phyloP scores from a whole-genome alignment of 2,113 vertebrate genomes.

The Loxodonta africana region DNA sequence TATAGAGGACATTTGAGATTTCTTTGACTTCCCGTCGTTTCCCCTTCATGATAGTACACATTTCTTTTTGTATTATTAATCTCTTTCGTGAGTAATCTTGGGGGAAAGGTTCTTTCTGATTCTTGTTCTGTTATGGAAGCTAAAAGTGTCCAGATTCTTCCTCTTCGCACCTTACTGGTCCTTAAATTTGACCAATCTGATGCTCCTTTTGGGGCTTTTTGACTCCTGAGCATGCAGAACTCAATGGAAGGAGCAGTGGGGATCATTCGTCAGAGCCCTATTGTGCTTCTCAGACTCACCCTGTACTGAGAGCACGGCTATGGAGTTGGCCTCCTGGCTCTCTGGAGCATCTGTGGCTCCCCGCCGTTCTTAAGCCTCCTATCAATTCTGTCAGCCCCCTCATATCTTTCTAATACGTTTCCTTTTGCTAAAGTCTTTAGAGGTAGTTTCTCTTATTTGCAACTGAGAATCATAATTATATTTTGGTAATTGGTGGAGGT shows the following conservation, averaged over 20 bases:
- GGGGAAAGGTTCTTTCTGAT: conserved; percentile 12
- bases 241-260: not conserved
- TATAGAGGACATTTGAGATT: not conserved
- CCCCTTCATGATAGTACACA: not conserved
- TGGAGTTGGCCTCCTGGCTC: not conserved
- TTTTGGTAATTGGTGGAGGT: conserved; percentile 6
- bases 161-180: not conserved
- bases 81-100: not conserved
- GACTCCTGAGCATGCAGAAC: not conserved
- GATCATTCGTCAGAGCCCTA: not conserved
- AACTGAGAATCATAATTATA: conserved; percentile 2
- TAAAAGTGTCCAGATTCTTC: not conserved
- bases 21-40: not conserved
- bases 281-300: not conserved
- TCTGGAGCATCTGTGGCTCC: not conserved
- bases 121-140: not conserved
- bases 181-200: not conserved
- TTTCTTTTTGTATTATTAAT: conserved; percentile 14
- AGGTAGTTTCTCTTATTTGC: conserved; percentile 25
- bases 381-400: not conserved
- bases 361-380: not conserved
- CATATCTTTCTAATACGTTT: not conserved
- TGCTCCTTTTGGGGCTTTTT: not conserved
- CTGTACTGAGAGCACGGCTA: not conserved
- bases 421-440: not conserved